These are phyloP conservation scores for Sarotherodon lohbergeri DNA, from an alignment of 2,113 vertebrate species.

Conservation along the genomic window DNA sequence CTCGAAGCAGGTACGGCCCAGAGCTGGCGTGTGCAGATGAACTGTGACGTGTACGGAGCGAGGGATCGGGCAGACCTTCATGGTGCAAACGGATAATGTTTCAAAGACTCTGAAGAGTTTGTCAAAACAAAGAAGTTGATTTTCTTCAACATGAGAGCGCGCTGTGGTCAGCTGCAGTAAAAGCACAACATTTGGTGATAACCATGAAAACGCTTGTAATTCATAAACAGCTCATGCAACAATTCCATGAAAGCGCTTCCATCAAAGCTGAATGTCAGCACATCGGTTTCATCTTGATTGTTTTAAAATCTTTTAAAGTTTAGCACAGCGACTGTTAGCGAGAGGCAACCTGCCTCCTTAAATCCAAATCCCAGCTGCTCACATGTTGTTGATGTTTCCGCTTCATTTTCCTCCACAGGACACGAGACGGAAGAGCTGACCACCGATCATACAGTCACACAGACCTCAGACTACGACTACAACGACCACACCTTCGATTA, in stretches of 20 bases:
- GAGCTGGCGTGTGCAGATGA: fast-evolving
- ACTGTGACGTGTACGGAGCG: background rate
- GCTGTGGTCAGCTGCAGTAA: background rate
- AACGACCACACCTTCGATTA: fast-evolving
- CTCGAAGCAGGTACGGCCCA: background rate
- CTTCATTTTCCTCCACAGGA: background rate
- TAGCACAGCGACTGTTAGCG: background rate
- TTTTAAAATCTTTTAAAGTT: background rate
- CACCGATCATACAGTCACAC: background rate
- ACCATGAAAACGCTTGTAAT: background rate
- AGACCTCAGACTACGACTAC: fast-evolving
- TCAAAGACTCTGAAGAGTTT: background rate
- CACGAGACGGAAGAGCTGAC: background rate
- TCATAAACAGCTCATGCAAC: background rate
- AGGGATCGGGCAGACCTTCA: background rate
- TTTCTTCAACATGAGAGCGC: background rate
- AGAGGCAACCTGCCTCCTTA: background rate
- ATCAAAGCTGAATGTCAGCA: background rate
- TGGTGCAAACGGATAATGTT: background rate
- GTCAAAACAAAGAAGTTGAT: background rate
- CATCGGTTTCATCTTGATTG: background rate
- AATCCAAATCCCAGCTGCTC: background rate
- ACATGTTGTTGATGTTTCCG: background rate
- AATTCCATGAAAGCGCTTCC: background rate
- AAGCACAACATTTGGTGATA: background rate